These are phyloP conservation scores for Bombus haemorrhoidalis DNA, from an alignment of 1,140 invertebrate species.

Conservation along the genomic window DNA sequence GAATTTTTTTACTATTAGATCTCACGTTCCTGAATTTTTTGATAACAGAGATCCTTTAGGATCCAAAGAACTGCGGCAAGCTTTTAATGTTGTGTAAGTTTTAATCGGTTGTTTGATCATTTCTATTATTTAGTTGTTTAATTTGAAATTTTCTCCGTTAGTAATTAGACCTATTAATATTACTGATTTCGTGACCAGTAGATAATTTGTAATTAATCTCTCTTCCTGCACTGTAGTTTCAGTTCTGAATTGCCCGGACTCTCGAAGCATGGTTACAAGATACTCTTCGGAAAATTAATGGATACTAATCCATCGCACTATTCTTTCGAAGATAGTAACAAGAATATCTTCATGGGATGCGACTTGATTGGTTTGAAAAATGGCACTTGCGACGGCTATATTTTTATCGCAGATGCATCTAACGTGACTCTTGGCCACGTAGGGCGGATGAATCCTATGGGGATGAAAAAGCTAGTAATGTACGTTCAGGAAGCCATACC, in stretches of 20 bases:
- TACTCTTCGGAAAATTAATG: constrained; percentile 33
- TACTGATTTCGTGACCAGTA: no score
- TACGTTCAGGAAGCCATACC: constrained; percentile 82
- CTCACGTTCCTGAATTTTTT: constrained; percentile 84
- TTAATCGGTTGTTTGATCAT: neutral
- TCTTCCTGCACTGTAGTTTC: neutral
- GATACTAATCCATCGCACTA: constrained; percentile 51
- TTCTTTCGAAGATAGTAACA: constrained; percentile 16
- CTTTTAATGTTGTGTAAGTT: constrained; percentile 81
- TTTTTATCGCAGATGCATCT: constrained; percentile 36
- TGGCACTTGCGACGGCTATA: constrained; percentile 52
- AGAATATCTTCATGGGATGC: constrained; percentile 45
- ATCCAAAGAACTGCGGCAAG: constrained; percentile 72
- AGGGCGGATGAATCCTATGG: constrained; percentile 34
- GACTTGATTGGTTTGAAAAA: constrained; percentile 40
- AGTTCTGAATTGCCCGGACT: neutral
- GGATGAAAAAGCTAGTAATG: constrained; percentile 37
- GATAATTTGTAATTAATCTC: no score
- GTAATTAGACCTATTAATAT: neutral
- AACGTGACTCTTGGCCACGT: constrained; percentile 52
- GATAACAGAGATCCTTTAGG: constrained; percentile 81
- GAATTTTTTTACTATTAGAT: constrained; percentile 84
- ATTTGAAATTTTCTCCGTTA: no score
- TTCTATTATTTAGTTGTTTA: neutral
- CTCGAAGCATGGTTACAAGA: constrained; percentile 57